A percentile compares a stretch with the other conserved stretches of the same genome.
These are phyloP conservation scores for Glyphotaelius pellucidus DNA, from an alignment of 2,888 invertebrate genomes.

Conservation along the genomic window DNA sequence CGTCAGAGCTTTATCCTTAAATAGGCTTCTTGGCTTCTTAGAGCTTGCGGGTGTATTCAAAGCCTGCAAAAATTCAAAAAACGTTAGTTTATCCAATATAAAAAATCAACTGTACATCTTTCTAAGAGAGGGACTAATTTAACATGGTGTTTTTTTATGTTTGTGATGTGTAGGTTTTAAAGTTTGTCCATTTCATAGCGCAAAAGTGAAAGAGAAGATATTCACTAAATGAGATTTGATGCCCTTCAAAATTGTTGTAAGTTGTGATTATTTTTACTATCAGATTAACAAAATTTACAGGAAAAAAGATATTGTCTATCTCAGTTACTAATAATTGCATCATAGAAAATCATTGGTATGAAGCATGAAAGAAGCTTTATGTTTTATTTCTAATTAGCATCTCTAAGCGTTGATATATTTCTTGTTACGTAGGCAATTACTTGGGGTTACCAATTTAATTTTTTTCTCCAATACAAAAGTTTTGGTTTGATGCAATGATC, in stretches of 20 bases:
- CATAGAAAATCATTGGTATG: background rate
- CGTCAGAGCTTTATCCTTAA: constrained; percentile 81
- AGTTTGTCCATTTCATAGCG: background rate
- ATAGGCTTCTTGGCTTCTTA: constrained; percentile 78
- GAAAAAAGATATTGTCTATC: background rate
- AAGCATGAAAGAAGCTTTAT: background rate
- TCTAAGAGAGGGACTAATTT: background rate
- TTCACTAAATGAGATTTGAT: background rate
- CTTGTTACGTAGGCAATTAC: background rate
- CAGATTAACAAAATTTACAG: background rate
- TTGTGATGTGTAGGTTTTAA: background rate
- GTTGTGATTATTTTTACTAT: background rate
- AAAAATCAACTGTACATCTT: background rate
- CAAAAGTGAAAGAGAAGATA: background rate
- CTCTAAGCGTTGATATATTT: background rate
- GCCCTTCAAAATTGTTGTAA: background rate
- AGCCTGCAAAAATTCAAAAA: constrained; percentile 71
- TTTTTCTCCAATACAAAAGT: background rate
- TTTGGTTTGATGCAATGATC: background rate
- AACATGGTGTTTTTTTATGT: background rate
- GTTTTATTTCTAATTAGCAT: background rate
- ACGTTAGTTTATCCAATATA: constrained; percentile 8
- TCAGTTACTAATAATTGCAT: background rate
- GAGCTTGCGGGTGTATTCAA: constrained; percentile 74
- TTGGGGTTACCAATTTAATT: background rate